These are phyloP conservation scores for Xenus cinereus DNA, from an alignment of 2,113 vertebrate genomes.

Conservation along the genomic window DNA sequence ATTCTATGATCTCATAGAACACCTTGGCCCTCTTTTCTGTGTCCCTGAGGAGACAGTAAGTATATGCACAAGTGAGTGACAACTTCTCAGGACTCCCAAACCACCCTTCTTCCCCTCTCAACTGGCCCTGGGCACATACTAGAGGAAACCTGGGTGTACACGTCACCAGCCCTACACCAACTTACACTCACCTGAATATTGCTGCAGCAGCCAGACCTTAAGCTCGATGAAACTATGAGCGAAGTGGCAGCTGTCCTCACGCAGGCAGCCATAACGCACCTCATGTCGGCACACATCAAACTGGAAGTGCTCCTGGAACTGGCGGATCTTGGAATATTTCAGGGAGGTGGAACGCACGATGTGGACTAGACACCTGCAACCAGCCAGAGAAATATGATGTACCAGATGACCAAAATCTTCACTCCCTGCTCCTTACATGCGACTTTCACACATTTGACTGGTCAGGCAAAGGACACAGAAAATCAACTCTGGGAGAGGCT, in stretches of 20 bases:
- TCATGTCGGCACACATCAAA: slow-evolving; percentile 87
- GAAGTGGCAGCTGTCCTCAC: slow-evolving; percentile 83
- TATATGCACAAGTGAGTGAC: not conserved
- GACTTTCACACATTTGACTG: not conserved
- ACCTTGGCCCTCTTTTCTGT: not conserved
- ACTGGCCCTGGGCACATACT: not conserved
- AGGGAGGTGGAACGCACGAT: slow-evolving; percentile 82
- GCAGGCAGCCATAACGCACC: slow-evolving; percentile 83
- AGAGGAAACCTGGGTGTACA: not conserved
- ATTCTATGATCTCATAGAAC: not conserved
- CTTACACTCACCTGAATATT: slow-evolving; percentile 78
- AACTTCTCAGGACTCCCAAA: not conserved
- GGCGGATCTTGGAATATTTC: slow-evolving; percentile 89
- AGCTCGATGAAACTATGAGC: slow-evolving; percentile 94
- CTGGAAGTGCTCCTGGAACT: slow-evolving; percentile 81
- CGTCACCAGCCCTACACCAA: not conserved
- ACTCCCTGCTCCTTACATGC: not conserved
- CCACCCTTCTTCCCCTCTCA: not conserved
- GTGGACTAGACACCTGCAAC: slow-evolving; percentile 89
- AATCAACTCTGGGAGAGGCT: not conserved
- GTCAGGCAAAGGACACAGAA: not conserved
- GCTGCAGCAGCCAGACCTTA: slow-evolving; percentile 91
- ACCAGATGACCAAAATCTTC: not conserved
- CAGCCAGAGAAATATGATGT: not conserved
- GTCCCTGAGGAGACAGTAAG: not conserved